These are phyloP conservation scores for Phaedon cochleariae DNA, from an alignment of 2,888 invertebrate species.

Conservation along the genomic window DNA sequence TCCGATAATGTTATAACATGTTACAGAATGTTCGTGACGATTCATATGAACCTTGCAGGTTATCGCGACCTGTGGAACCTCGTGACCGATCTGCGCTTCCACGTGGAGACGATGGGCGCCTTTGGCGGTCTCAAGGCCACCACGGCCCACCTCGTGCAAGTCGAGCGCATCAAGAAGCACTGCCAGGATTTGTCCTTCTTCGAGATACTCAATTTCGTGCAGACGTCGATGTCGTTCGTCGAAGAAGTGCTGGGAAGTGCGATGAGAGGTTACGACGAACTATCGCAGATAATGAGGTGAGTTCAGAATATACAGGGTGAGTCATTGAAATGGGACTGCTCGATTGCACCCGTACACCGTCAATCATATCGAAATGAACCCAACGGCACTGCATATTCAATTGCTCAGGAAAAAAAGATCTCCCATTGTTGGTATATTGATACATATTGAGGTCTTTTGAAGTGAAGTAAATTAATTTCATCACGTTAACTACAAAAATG, in stretches of 20 bases:
- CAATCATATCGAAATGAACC: too few species aligned
- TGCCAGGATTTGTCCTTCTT: slow-evolving; percentile 43
- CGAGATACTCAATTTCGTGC: slow-evolving; percentile 52
- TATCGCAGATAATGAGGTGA: slow-evolving; percentile 56
- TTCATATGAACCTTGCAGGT: slow-evolving; percentile 29
- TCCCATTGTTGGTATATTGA: too few species aligned
- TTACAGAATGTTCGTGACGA: too few species aligned
- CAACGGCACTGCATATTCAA: too few species aligned
- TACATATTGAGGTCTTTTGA: too few species aligned
- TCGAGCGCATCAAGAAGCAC: slow-evolving; percentile 66
- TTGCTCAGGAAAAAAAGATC: too few species aligned
- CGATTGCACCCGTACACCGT: too few species aligned
- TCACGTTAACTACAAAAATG: too few species aligned
- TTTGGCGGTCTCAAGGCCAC: slow-evolving; percentile 71
- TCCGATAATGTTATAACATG: too few species aligned
- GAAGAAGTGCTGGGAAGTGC: slow-evolving; percentile 65
- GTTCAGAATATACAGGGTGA: too few species aligned
- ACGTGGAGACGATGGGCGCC: slow-evolving; percentile 61
- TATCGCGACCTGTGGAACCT: slow-evolving; percentile 49
- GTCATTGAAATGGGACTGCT: too few species aligned
- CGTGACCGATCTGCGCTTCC: slow-evolving; percentile 48
- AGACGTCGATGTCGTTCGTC: slow-evolving; percentile 62
- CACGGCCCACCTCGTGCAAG: slow-evolving; percentile 68
- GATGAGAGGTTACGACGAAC: slow-evolving; percentile 63
- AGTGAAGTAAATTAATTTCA: too few species aligned